Base-by-base conservation (phyloP, 2,113 vertebrate species). In the Lampris incognitus region DNA sequence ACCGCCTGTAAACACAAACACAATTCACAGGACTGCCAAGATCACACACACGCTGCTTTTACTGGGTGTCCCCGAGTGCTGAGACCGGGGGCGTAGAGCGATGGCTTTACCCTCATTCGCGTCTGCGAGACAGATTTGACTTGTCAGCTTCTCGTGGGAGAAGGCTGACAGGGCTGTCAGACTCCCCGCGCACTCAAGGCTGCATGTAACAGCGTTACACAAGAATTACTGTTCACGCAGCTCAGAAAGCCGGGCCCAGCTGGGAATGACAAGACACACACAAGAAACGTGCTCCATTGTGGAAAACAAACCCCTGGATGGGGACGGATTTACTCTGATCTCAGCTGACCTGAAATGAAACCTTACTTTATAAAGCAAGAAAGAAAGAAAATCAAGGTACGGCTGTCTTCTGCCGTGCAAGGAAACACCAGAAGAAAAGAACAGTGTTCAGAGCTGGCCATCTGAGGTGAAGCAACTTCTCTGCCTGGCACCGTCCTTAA, bases 101-200 rank as follows among this genome's bases (percentile, higher is more conserved):
- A n/a, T 42, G 60, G 83, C 86, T 80, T 81, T 67, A 64, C 64
- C 57, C 24, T 9, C 2, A 36, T 4, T 48, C 5, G 1, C 54
- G 50, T 65, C 58, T 61, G 52, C 74, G 6, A 10, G 63, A 1
- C 1, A 76, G 78, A 74, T 77, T 66, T 57, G 57, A 83, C 68
- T 50, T 1, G 74, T 65, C 38, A 1, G 50, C 49, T 73, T 66
- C 56, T 56, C 66, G 60, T 24, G 51, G 59, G 42, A 57, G 50
- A 9, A 4, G 41, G 13, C 13, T 38, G 75, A 56, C 70, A 40
- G 61, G 24, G 62, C 44, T 66, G 52, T 36, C 39, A 69, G 52
- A 51, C 5, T n/a, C 58, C 7, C 37, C 24, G 4, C 46, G 46
- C 42, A 49, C 48, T 36, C 42, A 49, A n/a, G 48, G 46, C 42